phyloP scores from a whole-genome alignment of 2,797 vertebrate species.

The Okamejei kenojei region DNA sequence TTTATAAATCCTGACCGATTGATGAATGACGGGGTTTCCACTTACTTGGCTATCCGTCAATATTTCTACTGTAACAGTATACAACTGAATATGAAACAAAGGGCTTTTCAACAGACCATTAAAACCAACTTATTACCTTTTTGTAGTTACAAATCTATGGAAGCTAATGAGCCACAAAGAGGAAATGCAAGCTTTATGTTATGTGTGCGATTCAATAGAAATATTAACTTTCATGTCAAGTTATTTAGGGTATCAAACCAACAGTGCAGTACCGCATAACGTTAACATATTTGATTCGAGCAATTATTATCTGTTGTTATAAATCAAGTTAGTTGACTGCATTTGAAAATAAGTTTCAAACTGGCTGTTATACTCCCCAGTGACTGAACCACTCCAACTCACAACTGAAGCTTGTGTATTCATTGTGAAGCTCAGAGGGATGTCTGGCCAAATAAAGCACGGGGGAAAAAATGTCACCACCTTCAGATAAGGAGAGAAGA shows the following conservation, averaged over 20 bases:
- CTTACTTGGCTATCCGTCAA: neutral
- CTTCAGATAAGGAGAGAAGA: neutral
- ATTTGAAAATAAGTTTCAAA: neutral
- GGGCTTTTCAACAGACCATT: neutral
- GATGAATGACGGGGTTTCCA: neutral
- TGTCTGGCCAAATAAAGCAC: neutral
- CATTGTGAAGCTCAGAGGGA: neutral
- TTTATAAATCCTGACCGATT: neutral
- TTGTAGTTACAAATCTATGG: neutral
- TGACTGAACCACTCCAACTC: neutral
- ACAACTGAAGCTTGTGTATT: neutral
- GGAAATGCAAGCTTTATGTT: neutral
- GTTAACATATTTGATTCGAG: neutral
- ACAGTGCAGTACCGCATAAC: neutral
- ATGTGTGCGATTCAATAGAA: neutral
- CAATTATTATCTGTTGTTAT: neutral
- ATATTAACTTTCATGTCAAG: neutral
- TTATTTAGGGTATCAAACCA: neutral
- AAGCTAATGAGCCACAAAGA: neutral
- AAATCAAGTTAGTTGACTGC: neutral
- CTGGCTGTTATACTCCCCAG: neutral
- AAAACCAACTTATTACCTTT: neutral
- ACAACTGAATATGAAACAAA: slow-evolving; percentile 1
- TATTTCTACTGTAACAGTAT: neutral
- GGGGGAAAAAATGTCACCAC: neutral